Evolutionary conservation across 2,113 vertebrate genomes (phyloP).

Genomic region (Himantopus leucocephalus): DNA sequence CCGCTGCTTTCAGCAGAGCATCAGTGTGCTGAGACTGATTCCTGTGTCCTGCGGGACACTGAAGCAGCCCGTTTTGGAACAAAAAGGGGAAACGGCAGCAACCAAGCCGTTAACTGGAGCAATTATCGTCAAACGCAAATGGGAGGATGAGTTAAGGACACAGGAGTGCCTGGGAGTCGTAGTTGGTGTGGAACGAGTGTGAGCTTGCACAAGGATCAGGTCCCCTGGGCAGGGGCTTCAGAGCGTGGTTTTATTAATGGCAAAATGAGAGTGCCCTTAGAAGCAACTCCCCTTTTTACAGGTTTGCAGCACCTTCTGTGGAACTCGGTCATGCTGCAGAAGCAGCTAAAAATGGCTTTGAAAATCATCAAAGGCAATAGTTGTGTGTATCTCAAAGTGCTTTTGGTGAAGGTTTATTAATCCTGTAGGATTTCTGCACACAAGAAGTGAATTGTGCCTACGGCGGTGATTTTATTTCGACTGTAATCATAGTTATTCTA

Average conservation of each 20-base stretch:
- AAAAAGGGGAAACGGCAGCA: not conserved
- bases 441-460: not conserved
- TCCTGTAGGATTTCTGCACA: not conserved
- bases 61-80: fast-evolving
- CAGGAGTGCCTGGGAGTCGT: fast-evolving
- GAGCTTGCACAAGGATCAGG: not conserved
- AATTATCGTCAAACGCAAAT: fast-evolving
- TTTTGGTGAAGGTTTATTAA: not conserved
- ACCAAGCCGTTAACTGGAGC: not conserved
- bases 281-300: not conserved
- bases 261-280: not conserved
- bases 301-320: not conserved
- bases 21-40: not conserved
- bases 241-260: not conserved
- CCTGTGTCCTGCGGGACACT: fast-evolving
- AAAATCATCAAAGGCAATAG: not conserved
- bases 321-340: not conserved
- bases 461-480: not conserved
- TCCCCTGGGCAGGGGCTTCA: not conserved
- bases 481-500: no score
- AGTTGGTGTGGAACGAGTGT: fast-evolving
- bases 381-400: not conserved
- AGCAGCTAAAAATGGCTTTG: not conserved
- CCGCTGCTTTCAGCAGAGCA: not conserved
- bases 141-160: not conserved